phyloP scores from a whole-genome alignment of 2,113 vertebrate genomes.

The Glaucomys volans region DNA sequence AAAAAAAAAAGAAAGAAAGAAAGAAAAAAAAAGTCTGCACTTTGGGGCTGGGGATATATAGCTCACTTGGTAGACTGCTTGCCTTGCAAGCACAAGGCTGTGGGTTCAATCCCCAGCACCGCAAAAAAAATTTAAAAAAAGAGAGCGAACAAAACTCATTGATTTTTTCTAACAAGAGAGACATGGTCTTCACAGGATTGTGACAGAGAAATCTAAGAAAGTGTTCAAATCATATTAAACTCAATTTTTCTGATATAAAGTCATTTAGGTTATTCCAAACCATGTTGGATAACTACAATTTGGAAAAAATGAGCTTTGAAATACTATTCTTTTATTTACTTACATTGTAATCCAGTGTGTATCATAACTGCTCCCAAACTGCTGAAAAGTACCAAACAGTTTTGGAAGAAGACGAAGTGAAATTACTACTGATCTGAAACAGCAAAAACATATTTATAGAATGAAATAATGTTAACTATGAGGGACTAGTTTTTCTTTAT shows the following conservation, averaged over 20 bases:
- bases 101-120: no score
- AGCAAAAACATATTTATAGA: conserved; percentile 65
- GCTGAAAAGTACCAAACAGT: conserved; percentile 98
- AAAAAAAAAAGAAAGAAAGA: no score
- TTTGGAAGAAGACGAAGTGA: conserved; percentile 98
- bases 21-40: no score
- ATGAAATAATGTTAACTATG: conserved; percentile 29
- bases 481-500: background rate
- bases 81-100: no score
- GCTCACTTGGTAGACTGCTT: no score
- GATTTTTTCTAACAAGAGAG: background rate
- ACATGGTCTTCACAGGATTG: background rate
- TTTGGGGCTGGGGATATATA: no score
- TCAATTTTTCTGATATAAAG: background rate
- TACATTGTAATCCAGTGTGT: conserved; percentile 99
- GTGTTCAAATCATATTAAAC: background rate
- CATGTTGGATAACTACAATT: background rate
- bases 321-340: conserved; percentile 81
- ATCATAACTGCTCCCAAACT: conserved; percentile 99
- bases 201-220: conserved; percentile 50
- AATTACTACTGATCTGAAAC: conserved; percentile 96
- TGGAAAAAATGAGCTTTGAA: background rate
- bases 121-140: no score
- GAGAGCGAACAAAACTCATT: background rate
- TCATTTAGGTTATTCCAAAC: background rate